A percentile compares a stretch with the other conserved stretches of the same genome.
phyloP scores from a whole-genome alignment of 2,113 vertebrate species.

The Pagrus major region DNA sequence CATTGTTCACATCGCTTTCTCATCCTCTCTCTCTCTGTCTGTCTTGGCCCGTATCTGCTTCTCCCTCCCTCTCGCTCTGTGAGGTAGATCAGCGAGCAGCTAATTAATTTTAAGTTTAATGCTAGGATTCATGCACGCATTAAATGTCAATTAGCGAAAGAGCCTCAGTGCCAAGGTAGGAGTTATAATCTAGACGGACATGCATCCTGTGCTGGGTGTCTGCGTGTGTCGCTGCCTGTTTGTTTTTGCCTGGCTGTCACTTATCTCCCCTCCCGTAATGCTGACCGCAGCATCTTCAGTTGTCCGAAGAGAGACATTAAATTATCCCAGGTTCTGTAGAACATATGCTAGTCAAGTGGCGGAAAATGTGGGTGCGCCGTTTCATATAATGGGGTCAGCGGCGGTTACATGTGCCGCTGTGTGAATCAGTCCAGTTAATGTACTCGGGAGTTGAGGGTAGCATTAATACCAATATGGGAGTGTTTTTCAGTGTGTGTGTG shows the following conservation, averaged over 20 bases:
- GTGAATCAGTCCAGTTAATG: slow-evolving; percentile 50
- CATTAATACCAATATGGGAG: slow-evolving; percentile 10
- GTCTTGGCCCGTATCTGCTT: slow-evolving; percentile 32
- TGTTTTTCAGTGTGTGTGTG: slow-evolving; percentile 34
- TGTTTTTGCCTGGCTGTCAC: slow-evolving; percentile 51
- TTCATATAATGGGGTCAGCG: slow-evolving; percentile 74
- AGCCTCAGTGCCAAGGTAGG: slow-evolving; percentile 29
- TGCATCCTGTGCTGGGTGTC: slow-evolving; percentile 36
- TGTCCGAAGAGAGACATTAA: slow-evolving; percentile 54
- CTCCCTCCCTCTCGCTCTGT: slow-evolving; percentile 27
- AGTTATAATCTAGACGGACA: slow-evolving; percentile 49
- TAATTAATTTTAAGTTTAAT: slow-evolving; percentile 82
- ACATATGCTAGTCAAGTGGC: slow-evolving; percentile 72
- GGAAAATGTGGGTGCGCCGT: slow-evolving; percentile 65
- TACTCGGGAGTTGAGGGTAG: slow-evolving; percentile 18
- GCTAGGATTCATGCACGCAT: slow-evolving; percentile 67
- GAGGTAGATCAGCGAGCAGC: slow-evolving; percentile 61
- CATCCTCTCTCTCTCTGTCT: slow-evolving; percentile 17
- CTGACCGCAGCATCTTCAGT: slow-evolving; percentile 58
- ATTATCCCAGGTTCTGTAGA: slow-evolving; percentile 66
- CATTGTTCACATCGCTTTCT: slow-evolving; percentile 53
- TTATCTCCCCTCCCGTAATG: slow-evolving; percentile 47
- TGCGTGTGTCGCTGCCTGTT: slow-evolving; percentile 42
- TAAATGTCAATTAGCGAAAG: slow-evolving; percentile 70
- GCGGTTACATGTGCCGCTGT: slow-evolving; percentile 31